Evolutionary conservation across 2,113 vertebrate genomes (phyloP).

Genomic region (human): GRCh38 chr9:71292501-71293000

Average conservation of each 20-base stretch:
- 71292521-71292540: not conserved
- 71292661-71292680: not conserved
- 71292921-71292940: not conserved
- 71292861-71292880: not conserved
- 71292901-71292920: not conserved
- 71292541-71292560: not conserved
- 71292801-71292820: not conserved
- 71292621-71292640: not conserved
- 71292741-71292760: not conserved
- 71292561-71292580: not conserved
- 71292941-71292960: not conserved
- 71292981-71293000: not conserved
- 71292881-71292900: not conserved
- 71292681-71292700: not conserved
- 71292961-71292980: conserved; percentile 2
- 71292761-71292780: not conserved
- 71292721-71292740: not conserved
- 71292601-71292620: not conserved
- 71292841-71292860: not conserved
- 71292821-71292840: not conserved
- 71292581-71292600: not conserved
- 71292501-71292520: not conserved
- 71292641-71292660: not conserved
- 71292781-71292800: not conserved
- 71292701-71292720: not conserved